Base-by-base conservation (phyloP, 2,888 invertebrate genomes). In the Amphipyra tragopoginis region DNA sequence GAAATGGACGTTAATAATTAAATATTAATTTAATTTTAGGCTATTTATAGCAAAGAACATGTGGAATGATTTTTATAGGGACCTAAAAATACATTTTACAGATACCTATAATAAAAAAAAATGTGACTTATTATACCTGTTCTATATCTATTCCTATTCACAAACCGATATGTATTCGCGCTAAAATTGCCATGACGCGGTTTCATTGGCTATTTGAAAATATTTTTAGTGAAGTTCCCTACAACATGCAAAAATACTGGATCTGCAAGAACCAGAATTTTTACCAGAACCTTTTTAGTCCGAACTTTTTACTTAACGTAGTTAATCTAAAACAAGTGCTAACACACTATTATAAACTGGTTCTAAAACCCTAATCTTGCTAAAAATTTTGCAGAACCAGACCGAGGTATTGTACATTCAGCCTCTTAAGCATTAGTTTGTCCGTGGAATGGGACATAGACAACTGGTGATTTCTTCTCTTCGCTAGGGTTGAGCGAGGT, bases 391-490 rank as follows among this genome's bases (percentile, higher is more conserved):
- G 39, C 63, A 57, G 50, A 51, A 58, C 34, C 54, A 75, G 64
- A 49, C 26, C 33, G 59, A 67, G 59, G 15, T 49, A 40, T 45
- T 11, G 10, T 53, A 13, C 4, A 26, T 61, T 49, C 40, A 55
- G 51, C 65, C 33, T 39, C 44, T 74, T 91, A 93, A 65, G 93
- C 92, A 1, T 71, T 86, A 5, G 89, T 87, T 75, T 88, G 90
- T 88, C 93, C 90, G 72, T 95, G 89, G 94, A 95, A 89, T 44
- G 95, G 94, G n/a, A 94, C 93, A 77, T 94, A 94, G 64, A 94
- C 87, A 51, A 93, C 85, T 0, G 94, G 93, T n/a, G 86, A 81
- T 34, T 79, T 82, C 77, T 93, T 93, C 79, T 93, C 91, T 1
- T 87, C 81, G 40, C 84, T 78, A 0, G 93, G 93, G 77, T 91